Evolutionary conservation across 1,140 invertebrate species (phyloP).

Genomic region (Musca domestica): DNA sequence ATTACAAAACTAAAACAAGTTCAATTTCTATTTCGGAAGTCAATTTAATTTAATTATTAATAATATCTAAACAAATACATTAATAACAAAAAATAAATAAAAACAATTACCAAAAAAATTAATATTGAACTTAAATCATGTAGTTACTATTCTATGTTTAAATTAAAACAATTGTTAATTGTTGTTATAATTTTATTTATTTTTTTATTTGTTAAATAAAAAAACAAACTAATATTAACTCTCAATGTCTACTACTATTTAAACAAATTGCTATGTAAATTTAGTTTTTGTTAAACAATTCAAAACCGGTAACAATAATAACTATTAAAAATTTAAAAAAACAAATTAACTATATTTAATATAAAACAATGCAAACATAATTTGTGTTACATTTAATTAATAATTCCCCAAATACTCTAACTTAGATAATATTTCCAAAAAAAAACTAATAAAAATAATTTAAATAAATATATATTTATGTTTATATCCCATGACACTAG

Average conservation of each 20-base stretch:
- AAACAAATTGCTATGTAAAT: too few relatives aligned
- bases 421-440: not conserved
- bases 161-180: not conserved
- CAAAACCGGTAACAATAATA: conserved; percentile 11
- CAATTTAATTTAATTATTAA: too few relatives aligned
- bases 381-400: not conserved
- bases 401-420: not conserved
- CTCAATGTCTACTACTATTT: conserved; percentile 14
- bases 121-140: too few relatives aligned
- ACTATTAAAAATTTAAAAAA: conserved; percentile 8
- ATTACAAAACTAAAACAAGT: too few relatives aligned
- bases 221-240: not conserved
- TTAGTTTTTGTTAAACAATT: not conserved
- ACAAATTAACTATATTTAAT: not conserved
- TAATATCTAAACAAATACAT: too few relatives aligned
- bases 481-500: not conserved
- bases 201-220: conserved; percentile 5
- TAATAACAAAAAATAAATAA: too few relatives aligned
- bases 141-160: not conserved
- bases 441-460: not conserved
- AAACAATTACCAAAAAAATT: too few relatives aligned
- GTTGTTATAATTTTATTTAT: conserved; percentile 12
- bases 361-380: not conserved
- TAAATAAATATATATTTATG: too few relatives aligned
- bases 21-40: too few relatives aligned